These are phyloP conservation scores for Rosalia funebris DNA, from an alignment of 2,888 invertebrate genomes.

Conservation along the genomic window DNA sequence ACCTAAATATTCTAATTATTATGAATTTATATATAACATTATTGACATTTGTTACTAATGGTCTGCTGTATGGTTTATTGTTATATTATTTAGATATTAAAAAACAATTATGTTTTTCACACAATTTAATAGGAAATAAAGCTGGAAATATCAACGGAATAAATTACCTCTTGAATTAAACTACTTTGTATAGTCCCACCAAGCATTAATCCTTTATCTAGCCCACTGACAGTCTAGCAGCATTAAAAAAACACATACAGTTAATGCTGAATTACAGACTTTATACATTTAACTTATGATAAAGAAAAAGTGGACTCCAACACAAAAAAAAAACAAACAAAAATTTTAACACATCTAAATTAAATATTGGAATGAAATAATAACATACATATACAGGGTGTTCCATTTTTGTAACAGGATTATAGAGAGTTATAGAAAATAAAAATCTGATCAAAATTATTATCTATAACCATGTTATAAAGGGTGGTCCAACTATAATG, in stretches of 20 bases:
- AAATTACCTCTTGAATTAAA: conserved; percentile 52
- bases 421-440: too few species aligned
- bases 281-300: too few species aligned
- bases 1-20: too few species aligned
- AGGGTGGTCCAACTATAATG: too few species aligned
- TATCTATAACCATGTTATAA: too few species aligned
- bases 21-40: too few species aligned
- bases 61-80: neutral
- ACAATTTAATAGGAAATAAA: neutral
- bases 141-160: neutral
- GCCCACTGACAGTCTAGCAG: conserved; percentile 58
- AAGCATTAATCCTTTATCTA: conserved; percentile 59
- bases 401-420: neutral
- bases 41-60: too few species aligned
- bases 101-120: neutral
- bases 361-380: neutral
- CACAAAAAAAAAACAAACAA: too few species aligned
- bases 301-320: too few species aligned
- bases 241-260: conserved; percentile 46
- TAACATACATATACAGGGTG: neutral
- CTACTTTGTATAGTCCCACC: conserved; percentile 55
- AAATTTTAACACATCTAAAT: too few species aligned
- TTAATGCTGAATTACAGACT: too few species aligned
- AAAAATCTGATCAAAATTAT: too few species aligned
- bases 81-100: neutral